phyloP scores from a whole-genome alignment of 2,113 vertebrate genomes.

The Craseonycteris thonglongyai region DNA sequence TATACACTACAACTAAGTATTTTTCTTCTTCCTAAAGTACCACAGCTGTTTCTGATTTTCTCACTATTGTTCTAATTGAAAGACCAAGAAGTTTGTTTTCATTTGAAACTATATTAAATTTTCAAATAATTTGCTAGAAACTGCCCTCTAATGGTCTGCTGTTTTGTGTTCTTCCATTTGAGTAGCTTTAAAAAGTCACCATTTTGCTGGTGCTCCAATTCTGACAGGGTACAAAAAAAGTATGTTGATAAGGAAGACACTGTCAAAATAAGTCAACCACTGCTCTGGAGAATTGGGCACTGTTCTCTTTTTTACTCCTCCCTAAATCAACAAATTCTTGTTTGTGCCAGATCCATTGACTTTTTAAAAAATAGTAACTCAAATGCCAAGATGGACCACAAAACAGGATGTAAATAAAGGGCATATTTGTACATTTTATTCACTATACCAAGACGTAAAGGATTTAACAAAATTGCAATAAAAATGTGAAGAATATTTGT shows the following conservation, averaged over 20 bases:
- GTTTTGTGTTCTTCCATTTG: background rate
- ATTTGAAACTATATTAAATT: background rate
- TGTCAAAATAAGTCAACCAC: background rate
- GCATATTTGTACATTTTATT: background rate
- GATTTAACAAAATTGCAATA: background rate
- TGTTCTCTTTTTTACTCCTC: background rate
- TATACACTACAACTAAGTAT: background rate
- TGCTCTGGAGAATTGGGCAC: background rate
- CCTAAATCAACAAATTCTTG: background rate
- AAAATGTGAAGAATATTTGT: background rate
- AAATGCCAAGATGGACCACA: background rate
- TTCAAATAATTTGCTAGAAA: constrained; percentile 47
- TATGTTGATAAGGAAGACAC: background rate
- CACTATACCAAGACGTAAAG: background rate
- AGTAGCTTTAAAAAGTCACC: background rate
- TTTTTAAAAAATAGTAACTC: background rate
- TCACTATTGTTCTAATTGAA: background rate
- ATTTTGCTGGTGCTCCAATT: background rate
- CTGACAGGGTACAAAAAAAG: background rate
- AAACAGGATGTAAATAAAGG: background rate
- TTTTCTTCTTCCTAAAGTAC: background rate
- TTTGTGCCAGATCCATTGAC: background rate
- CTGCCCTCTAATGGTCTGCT: background rate
- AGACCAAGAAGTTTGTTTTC: constrained; percentile 37
- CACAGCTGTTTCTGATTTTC: background rate